A percentile compares a stretch with the other conserved stretches of the same genome.
Evolutionary conservation across 1,140 invertebrate species (phyloP).

Genomic region (Zeugodacus cucurbitae): DNA sequence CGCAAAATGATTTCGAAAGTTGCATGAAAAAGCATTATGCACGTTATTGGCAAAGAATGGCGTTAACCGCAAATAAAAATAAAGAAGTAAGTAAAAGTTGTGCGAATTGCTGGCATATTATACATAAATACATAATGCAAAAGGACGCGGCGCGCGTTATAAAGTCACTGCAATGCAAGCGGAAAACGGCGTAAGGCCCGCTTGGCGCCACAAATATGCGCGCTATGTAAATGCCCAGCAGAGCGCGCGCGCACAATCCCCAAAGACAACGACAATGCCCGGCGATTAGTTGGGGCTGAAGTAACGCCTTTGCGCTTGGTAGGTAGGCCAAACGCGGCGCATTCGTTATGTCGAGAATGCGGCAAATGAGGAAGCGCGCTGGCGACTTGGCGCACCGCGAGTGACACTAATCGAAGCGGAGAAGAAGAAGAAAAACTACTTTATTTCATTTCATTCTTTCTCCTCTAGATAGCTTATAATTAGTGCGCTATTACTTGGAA

Average conservation of each 20-base stretch:
- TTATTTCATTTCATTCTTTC: neutral
- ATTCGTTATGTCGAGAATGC: neutral
- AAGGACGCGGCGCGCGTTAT: neutral
- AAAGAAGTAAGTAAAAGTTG: neutral
- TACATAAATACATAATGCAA: neutral
- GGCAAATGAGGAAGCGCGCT: neutral
- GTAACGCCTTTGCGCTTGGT: neutral
- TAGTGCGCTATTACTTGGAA: too few relatives aligned
- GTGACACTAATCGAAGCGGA: neutral
- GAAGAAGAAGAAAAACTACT: neutral
- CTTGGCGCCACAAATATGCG: neutral
- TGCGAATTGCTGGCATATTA: neutral
- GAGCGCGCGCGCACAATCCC: neutral
- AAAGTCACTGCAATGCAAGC: neutral
- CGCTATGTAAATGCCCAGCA: neutral
- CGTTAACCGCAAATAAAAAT: neutral
- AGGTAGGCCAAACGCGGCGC: neutral
- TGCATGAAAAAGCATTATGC: neutral
- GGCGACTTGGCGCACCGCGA: neutral
- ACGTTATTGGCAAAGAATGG: conserved; percentile 20
- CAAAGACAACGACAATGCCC: neutral
- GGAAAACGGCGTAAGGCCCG: neutral
- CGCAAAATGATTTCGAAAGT: neutral
- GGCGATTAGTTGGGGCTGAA: neutral
- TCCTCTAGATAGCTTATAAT: neutral